Evolutionary conservation across 2,797 vertebrate species (phyloP).

Genomic region (Synaphobranchus kaupii): DNA sequence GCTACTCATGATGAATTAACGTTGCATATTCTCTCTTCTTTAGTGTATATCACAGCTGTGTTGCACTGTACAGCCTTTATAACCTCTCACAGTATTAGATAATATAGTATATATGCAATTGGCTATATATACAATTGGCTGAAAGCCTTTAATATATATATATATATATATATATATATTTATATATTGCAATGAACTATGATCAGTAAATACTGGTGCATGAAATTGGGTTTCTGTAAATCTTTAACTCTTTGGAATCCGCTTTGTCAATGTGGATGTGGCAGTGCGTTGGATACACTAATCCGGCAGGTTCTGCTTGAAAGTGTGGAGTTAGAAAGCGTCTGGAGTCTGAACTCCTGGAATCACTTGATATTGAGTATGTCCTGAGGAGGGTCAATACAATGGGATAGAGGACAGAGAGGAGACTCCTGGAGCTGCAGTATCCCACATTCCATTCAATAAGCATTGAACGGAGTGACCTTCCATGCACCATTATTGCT

Average conservation of each 20-base stretch:
- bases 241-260: constrained; percentile 4
- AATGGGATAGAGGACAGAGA: neutral
- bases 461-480: neutral
- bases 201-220: neutral
- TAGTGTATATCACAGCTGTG: neutral
- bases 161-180: too few relatives aligned
- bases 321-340: too few relatives aligned
- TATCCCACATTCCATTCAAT: neutral
- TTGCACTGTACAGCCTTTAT: neutral
- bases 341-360: neutral
- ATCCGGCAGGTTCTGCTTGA: neutral
- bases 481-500: neutral
- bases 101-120: neutral
- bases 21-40: neutral
- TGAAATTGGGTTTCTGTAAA: neutral
- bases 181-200: neutral
- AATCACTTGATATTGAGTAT: neutral
- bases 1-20: neutral
- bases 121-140: neutral
- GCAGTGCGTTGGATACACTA: neutral
- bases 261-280: neutral
- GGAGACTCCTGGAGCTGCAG: neutral
- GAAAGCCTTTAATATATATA: neutral
- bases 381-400: neutral
- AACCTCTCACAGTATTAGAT: neutral